Evolutionary conservation across 1,140 invertebrate genomes (phyloP), one percentile per base, ranked within the genome.

Genomic region (Drosophila mayri): DNA sequence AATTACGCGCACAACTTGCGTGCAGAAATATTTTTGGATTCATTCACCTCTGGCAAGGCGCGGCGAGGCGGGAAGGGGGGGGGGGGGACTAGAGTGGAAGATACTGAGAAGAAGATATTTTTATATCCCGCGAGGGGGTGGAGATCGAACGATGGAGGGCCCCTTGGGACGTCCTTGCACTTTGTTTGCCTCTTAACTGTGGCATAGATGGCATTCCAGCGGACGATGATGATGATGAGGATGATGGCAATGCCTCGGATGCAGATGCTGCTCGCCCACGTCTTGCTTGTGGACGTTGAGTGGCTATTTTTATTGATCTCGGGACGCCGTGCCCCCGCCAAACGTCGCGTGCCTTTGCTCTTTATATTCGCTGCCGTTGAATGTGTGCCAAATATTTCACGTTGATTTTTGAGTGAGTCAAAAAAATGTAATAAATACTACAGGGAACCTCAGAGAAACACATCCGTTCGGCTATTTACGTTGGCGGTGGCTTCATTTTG

Each of bases 11-110:
- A 67, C 81, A 83, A 79, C 64, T 76, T 76, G 81, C 81, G 81
- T 85, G 81, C 75, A 73, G 72, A 85, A 79, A 84, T 84, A 84
- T 84, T 84, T 84, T 76, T 50, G 81, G 67, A 84, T 84, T 84
- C 81, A 85, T 84, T 84, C 81, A 84, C 81, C 81, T 84, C 59
- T 84, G 44, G 58, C 49, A 50, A 30, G 35, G 30, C 32, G 49
- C 22, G 20, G 43, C 3, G 4, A n/a, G n/a, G n/a, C n/a, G n/a
- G n/a, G n/a, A n/a, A n/a, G n/a, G n/a, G n/a, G n/a, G n/a, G 9
- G n/a, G 9, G 3, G 20, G 12, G 20, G 43, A 46, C 20, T 35
- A 37, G 66, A 28, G 30, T 25, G 49, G 41, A 43, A 49, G 57
- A 74, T 74, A 74, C 47, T 20, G 47, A 67, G 70, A 60, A 72